These are phyloP conservation scores for Atherix ibis DNA, from an alignment of 2,888 invertebrate genomes.

Conservation along the genomic window DNA sequence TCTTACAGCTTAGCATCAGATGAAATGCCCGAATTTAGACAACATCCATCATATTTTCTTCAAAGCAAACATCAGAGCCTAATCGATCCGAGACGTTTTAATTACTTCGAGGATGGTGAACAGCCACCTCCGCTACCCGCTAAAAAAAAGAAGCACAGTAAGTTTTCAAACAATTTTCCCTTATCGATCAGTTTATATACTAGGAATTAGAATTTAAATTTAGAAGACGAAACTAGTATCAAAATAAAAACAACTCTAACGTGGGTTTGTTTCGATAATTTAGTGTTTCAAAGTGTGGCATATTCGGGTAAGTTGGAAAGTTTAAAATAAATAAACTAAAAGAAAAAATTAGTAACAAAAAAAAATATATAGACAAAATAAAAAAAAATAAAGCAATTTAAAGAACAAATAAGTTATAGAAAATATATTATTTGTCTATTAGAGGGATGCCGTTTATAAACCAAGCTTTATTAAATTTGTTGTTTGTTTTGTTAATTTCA, in stretches of 20 bases:
- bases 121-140: slow-evolving; percentile 80
- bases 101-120: slow-evolving; percentile 34
- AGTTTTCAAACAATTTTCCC: slow-evolving; percentile 37
- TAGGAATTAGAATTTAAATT: slow-evolving; percentile 10
- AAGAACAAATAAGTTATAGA: too few species aligned
- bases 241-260: slow-evolving; percentile 30
- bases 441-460: too few species aligned
- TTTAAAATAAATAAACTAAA: slow-evolving; percentile 32
- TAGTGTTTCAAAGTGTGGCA: slow-evolving; percentile 93
- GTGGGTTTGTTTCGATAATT: slow-evolving; percentile 30
- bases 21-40: slow-evolving; percentile 9
- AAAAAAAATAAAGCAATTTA: background rate
- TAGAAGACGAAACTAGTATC: slow-evolving; percentile 21
- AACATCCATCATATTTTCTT: slow-evolving; percentile 19
- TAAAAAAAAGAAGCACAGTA: slow-evolving; percentile 91
- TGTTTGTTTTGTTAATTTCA: too few species aligned
- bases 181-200: slow-evolving; percentile 5
- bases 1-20: slow-evolving; percentile 6
- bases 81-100: slow-evolving; percentile 18
- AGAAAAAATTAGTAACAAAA: slow-evolving; percentile 1
- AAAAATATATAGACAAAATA: too few species aligned
- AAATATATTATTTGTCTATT: too few species aligned
- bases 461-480: too few species aligned
- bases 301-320: slow-evolving; percentile 67
- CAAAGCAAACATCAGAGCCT: slow-evolving; percentile 32